These are phyloP conservation scores for Arvicola amphibius DNA, from an alignment of 2,797 vertebrate species.

Conservation along the genomic window DNA sequence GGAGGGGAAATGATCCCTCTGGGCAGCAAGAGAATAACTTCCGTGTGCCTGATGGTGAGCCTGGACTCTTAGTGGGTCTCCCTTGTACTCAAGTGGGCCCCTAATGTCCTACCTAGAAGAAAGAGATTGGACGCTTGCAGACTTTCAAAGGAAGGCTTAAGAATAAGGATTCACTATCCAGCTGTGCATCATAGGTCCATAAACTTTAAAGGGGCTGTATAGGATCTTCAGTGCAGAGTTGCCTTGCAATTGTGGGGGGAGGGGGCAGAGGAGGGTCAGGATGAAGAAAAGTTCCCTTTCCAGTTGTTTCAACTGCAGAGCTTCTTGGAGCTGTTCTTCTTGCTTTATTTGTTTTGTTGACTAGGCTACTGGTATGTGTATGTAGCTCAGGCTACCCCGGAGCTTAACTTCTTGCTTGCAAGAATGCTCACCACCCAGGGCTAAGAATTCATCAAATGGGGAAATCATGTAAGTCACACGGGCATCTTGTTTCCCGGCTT, in stretches of 20 bases:
- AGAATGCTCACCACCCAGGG: neutral
- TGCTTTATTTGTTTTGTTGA: neutral
- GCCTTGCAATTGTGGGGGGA: neutral
- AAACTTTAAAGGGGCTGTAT: conserved; percentile 23
- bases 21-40: conserved; percentile 33
- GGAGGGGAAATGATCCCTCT: conserved; percentile 1
- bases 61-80: neutral
- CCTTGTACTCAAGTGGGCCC: neutral
- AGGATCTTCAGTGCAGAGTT: neutral
- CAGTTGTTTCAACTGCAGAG: neutral
- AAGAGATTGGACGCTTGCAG: neutral
- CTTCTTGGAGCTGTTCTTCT: neutral
- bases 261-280: neutral
- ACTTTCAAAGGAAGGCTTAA: conserved; percentile 61
- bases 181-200: conserved; percentile 61
- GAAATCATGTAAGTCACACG: neutral
- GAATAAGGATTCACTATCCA: conserved; percentile 62
- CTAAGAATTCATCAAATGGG: neutral
- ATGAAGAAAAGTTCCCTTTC: neutral
- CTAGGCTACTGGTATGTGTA: neutral
- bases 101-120: conserved; percentile 22
- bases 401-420: neutral
- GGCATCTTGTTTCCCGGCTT: neutral
- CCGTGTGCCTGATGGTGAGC: neutral
- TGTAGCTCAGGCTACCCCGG: neutral